Conservation (phyloP, 2,797 vertebrate genomes). For the Microcaecilia unicolor region DNA sequence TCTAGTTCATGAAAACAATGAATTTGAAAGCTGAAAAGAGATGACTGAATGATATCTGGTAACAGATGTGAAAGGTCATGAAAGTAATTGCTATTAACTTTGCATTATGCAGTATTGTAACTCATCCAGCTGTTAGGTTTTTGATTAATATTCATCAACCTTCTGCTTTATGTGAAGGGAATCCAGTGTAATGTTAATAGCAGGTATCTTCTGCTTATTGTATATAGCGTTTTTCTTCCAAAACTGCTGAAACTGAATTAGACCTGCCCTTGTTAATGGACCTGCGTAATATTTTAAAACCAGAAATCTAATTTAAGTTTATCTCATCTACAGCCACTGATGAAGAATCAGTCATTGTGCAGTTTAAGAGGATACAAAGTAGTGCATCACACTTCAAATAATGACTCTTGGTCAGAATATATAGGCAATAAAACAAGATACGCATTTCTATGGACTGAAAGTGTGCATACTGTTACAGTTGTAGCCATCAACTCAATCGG, state of each 20-base stretch:
- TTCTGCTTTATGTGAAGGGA: background rate
- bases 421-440: constrained; percentile 49
- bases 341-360: constrained; percentile 45
- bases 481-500: constrained; percentile 76
- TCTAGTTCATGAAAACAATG: too few species aligned
- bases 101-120: too few species aligned
- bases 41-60: too few species aligned
- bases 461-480: constrained; percentile 61
- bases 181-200: background rate
- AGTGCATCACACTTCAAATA: constrained; percentile 38
- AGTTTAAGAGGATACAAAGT: constrained; percentile 69
- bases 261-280: too few species aligned
- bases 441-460: constrained; percentile 68
- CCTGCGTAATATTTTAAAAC: background rate
- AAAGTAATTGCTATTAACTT: too few species aligned
- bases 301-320: background rate
- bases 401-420: constrained; percentile 35
- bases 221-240: too few species aligned
- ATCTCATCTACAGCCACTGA: constrained; percentile 45
- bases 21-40: too few species aligned
- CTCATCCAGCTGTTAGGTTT: background rate
- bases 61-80: too few species aligned
- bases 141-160: too few species aligned
- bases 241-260: too few species aligned
- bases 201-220: background rate